Conservation (phyloP, 2,888 invertebrate genomes). For the Loripinus fragilis region DNA sequence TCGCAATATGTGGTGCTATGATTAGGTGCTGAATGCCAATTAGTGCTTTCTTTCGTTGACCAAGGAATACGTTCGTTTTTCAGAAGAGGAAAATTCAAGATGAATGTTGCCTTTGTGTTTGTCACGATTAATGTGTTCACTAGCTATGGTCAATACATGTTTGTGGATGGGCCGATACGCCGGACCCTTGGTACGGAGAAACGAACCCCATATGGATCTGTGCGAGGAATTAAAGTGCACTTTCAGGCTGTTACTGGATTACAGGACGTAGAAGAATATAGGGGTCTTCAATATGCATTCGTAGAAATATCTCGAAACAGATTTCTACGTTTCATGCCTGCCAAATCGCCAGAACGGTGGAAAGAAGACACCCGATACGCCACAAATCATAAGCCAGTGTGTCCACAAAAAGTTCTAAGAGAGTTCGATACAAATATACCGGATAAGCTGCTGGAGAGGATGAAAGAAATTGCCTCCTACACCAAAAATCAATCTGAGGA, state of each 20-base stretch:
- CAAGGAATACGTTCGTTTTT: not conserved
- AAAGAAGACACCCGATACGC: slow-evolving; percentile 31
- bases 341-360: slow-evolving; percentile 21
- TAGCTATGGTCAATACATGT: slow-evolving; percentile 2
- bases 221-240: slow-evolving; percentile 26
- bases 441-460: slow-evolving; percentile 20
- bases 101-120: not conserved
- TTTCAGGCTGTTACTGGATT: slow-evolving; percentile 13
- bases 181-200: not conserved
- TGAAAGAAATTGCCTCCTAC: slow-evolving; percentile 27
- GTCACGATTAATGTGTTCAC: not conserved
- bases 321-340: slow-evolving; percentile 21
- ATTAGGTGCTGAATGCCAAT: not conserved
- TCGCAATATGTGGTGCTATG: not conserved
- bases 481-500: slow-evolving; percentile 36
- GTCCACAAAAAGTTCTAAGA: slow-evolving; percentile 31
- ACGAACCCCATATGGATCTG: slow-evolving; percentile 15
- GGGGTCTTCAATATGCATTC: slow-evolving; percentile 28
- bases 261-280: slow-evolving; percentile 29
- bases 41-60: not conserved
- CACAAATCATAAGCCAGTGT: slow-evolving; percentile 40
- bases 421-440: slow-evolving; percentile 7
- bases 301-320: slow-evolving; percentile 18
- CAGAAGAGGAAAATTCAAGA: not conserved
- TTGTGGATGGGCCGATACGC: not conserved